Evolutionary conservation across 2,797 vertebrate species (phyloP), one percentile per base, ranked within the genome.

Genomic region (Urosaurus nigricauda): DNA sequence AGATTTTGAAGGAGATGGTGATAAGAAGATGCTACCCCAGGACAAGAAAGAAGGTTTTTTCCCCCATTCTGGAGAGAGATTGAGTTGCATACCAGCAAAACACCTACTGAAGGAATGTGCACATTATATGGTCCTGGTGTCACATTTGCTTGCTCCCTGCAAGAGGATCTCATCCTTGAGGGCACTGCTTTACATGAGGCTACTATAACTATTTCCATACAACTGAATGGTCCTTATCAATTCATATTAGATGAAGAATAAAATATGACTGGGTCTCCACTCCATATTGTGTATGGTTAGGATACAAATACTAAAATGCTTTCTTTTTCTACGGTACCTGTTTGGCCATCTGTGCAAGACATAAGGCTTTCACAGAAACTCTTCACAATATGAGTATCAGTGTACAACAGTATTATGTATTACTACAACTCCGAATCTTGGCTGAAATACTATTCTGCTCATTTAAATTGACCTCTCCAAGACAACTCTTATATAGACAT

Each of bases 381-480:
- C 26, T 58, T 71, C 2, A 8, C 85, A 79, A 88, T 91, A 68
- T 40, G 73, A 75, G 29, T 9, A 58, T 74, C 21, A 60, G 56
- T 7, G 43, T 29, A 37, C 87, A 53, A 3, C n/a, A 53, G 32
- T 6, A 73, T 73, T 84, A 47, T 32, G 35, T 43, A 43, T 73
- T 84, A 84, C 80, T 40, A 14, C 75, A 87, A 24, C 12, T 2
- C 53, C 26, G 82, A 88, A 16, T 79, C 24, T 87, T 13, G 37
- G 75, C 87, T 81, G n/a, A 73, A 87, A 79, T 17, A 86, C 13
- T 35, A 37, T 65, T 47, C 43, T 8, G 0, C 86, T 92, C 53
- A 92, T 94, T 93, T 84, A 93, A 87, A 80, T 56, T 75, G 58
- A 75, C 86, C 40, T n/a, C 11, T 90, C 90, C 84, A 63, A 90